Evolutionary conservation across 2,113 vertebrate genomes (phyloP).

Genomic region (Burhinus oedicnemus): DNA sequence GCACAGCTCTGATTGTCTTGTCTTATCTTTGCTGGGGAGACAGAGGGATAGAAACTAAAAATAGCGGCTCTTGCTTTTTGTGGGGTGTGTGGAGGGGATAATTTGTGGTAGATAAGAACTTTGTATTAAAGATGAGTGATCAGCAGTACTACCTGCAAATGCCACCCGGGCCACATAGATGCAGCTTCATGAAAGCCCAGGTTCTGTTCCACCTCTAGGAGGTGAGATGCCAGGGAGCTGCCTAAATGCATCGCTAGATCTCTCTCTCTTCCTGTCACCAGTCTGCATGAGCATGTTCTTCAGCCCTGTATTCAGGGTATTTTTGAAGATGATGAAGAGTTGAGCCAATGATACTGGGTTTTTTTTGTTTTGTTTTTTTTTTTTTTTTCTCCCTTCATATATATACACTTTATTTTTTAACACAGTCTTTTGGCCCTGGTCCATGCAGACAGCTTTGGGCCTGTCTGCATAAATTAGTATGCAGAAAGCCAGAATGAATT

Average conservation of each 20-base stretch:
- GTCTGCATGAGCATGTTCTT: background rate
- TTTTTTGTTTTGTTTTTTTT: no score
- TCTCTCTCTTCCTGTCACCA: fast-evolving
- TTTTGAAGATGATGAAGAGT: background rate
- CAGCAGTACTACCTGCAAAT: background rate
- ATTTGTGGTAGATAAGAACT: background rate
- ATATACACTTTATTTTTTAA: background rate
- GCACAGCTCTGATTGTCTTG: background rate
- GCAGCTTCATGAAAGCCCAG: background rate
- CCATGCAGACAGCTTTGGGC: background rate
- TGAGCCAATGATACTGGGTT: background rate
- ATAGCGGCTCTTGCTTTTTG: background rate
- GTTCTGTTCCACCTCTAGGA: background rate
- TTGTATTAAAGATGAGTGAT: background rate
- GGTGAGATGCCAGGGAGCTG: background rate
- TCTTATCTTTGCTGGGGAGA: background rate
- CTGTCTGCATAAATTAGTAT: background rate
- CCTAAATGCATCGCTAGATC: background rate
- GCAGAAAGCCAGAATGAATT: slow-evolving; percentile 13
- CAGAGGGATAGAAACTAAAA: background rate
- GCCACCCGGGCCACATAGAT: fast-evolving
- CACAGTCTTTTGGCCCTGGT: background rate
- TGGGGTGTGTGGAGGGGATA: background rate
- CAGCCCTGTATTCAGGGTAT: no score
- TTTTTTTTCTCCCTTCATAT: background rate